Conservation (phyloP, 2,797 vertebrate genomes). For the Cygnus olor region DNA sequence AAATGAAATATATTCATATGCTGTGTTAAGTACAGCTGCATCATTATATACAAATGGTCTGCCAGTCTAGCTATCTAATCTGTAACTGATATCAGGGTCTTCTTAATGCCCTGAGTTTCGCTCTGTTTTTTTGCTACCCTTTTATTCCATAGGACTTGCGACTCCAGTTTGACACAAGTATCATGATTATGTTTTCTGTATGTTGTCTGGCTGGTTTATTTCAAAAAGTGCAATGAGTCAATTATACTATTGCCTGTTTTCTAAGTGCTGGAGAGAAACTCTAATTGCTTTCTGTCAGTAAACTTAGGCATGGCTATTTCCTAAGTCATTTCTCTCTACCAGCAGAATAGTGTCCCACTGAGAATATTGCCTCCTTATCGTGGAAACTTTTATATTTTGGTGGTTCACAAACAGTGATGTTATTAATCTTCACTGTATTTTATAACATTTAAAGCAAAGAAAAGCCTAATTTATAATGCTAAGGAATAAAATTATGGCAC, state of each 20-base stretch:
- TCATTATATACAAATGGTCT: background rate
- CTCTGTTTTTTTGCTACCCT: background rate
- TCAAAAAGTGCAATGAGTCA: background rate
- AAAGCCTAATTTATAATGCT: slow-evolving; percentile 22
- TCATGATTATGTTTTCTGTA: background rate
- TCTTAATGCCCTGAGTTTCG: background rate
- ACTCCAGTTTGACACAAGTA: background rate
- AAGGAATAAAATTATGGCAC: slow-evolving; percentile 3
- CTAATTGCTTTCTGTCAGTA: slow-evolving; percentile 52
- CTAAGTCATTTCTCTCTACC: slow-evolving; percentile 35
- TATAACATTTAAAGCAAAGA: slow-evolving; percentile 28
- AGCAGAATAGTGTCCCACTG: background rate
- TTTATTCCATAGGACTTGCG: background rate
- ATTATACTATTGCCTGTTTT: slow-evolving; percentile 7
- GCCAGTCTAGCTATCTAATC: background rate
- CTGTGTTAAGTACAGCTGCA: background rate
- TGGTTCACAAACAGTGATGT: slow-evolving; percentile 11
- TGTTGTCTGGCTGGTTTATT: background rate
- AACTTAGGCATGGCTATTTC: slow-evolving; percentile 21
- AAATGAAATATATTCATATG: background rate
- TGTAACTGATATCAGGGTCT: background rate
- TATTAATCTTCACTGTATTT: slow-evolving; percentile 41
- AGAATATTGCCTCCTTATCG: slow-evolving; percentile 19
- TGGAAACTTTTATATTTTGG: slow-evolving; percentile 1
- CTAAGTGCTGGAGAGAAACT: background rate